Conservation (phyloP, 2,888 invertebrate species). For the Drosophila engyochracea region DNA sequence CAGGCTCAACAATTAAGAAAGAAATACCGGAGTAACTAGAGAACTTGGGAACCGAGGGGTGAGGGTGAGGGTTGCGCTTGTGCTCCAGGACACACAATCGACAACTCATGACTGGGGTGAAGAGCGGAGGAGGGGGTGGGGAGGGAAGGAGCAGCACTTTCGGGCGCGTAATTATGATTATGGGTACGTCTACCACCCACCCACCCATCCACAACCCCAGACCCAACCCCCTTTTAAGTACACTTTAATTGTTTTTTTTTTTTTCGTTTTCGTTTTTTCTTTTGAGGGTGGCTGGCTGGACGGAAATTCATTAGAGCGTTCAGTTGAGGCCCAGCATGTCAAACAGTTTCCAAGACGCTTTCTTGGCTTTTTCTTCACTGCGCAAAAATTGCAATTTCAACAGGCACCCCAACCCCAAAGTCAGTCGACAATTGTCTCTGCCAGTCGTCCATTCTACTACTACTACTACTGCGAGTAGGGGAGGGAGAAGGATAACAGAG, state of each 20-base stretch:
- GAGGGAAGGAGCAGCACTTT: slow-evolving; percentile 36
- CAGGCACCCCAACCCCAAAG: slow-evolving; percentile 22
- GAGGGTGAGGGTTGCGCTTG: slow-evolving; percentile 1
- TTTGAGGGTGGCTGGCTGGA: slow-evolving; percentile 67
- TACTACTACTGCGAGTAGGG: not conserved
- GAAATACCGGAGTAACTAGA: slow-evolving; percentile 45
- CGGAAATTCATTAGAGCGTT: slow-evolving; percentile 81
- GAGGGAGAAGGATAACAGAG: not conserved
- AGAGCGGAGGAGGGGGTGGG: not conserved
- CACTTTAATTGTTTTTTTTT: slow-evolving; percentile 78
- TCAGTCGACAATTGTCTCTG: slow-evolving; percentile 73
- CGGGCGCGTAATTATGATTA: slow-evolving; percentile 75
- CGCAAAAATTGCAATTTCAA: slow-evolving; percentile 79
- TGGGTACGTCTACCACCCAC: slow-evolving; percentile 61
- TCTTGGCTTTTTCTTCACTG: slow-evolving; percentile 69
- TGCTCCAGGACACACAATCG: slow-evolving; percentile 51
- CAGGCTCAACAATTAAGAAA: slow-evolving; percentile 69
- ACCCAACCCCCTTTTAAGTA: slow-evolving; percentile 52
- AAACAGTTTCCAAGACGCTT: slow-evolving; percentile 78
- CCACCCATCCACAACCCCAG: slow-evolving; percentile 4
- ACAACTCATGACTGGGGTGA: slow-evolving; percentile 35
- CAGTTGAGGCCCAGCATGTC: slow-evolving; percentile 67
- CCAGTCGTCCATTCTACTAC: slow-evolving; percentile 37
- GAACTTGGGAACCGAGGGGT: slow-evolving; percentile 7
- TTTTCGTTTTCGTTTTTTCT: slow-evolving; percentile 21